These are phyloP conservation scores for Parazoanthus darwini DNA, from an alignment of 92 coral and sea anemone species.

Conservation along the genomic window DNA sequence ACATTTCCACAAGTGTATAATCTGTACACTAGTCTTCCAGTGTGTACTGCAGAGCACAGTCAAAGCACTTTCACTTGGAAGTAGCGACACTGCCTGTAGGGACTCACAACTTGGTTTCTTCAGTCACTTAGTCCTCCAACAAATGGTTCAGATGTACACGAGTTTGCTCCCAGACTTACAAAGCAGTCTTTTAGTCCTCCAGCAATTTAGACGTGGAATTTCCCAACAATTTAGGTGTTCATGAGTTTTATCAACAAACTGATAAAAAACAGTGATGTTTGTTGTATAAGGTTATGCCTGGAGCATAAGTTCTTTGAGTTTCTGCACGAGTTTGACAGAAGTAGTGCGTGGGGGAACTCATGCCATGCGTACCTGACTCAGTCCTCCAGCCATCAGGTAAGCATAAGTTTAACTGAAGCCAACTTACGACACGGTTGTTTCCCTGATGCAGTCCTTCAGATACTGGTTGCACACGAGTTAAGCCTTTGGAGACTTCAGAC, in stretches of 20 bases:
- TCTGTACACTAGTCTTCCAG: too few relatives aligned
- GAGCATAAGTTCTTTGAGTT: not conserved
- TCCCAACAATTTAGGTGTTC: not conserved
- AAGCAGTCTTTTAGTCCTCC: too few relatives aligned
- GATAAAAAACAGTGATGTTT: not conserved
- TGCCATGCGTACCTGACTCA: not conserved
- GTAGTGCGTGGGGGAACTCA: not conserved
- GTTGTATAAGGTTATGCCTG: not conserved
- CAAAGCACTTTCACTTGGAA: not conserved
- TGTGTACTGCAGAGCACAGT: too few relatives aligned
- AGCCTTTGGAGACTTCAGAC: not conserved
- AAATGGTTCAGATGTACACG: not conserved
- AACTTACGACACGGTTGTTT: not conserved
- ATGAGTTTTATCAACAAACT: not conserved
- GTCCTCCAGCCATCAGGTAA: not conserved
- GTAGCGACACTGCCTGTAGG: not conserved
- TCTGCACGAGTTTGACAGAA: too few relatives aligned
- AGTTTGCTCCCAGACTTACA: too few relatives aligned
- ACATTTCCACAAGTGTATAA: too few relatives aligned
- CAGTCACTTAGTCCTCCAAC: not conserved
- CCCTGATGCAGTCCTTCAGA: not conserved
- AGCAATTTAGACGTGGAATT: too few relatives aligned
- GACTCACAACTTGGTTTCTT: not conserved
- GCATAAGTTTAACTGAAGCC: not conserved
- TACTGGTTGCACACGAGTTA: not conserved